Percentiles rank a stretch among this genome's conserved stretches.
Conservation (phyloP, 1,140 invertebrate genomes). For the Papilio glaucus region DNA sequence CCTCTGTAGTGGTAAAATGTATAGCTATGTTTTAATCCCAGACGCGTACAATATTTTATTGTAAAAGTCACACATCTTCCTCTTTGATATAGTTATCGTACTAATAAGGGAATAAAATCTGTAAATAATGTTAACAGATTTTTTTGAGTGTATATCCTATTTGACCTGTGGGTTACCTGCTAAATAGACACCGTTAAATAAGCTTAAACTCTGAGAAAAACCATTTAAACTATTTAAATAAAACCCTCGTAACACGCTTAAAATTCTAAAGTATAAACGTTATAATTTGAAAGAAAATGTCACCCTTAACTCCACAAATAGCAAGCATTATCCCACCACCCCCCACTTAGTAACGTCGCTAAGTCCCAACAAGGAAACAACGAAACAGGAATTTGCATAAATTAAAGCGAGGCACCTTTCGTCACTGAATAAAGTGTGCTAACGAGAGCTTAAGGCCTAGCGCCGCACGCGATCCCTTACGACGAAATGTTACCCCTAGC, state of each 20-base stretch:
- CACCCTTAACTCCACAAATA: conserved; percentile 25
- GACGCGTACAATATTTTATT: too few relatives aligned
- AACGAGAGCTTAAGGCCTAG: conserved; percentile 61
- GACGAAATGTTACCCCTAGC: conserved; percentile 3
- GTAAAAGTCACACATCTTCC: too few relatives aligned
- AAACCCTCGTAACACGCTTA: neutral
- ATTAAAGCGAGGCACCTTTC: conserved; percentile 70
- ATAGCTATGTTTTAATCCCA: neutral
- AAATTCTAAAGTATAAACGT: conserved; percentile 21
- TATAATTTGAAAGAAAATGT: conserved; percentile 34
- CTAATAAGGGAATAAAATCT: too few relatives aligned
- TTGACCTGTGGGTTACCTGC: too few relatives aligned
- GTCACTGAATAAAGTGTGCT: conserved; percentile 67
- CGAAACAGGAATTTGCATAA: conserved; percentile 75
- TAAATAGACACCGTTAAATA: too few relatives aligned
- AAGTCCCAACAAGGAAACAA: conserved; percentile 68
- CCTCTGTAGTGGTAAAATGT: neutral
- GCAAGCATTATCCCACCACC: conserved; percentile 50
- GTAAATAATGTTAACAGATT: too few relatives aligned
- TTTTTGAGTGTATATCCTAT: too few relatives aligned
- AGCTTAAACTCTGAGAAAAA: neutral
- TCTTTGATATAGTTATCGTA: too few relatives aligned
- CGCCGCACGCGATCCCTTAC: conserved; percentile 58
- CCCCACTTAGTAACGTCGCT: conserved; percentile 48
- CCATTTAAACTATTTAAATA: conserved; percentile 1